A percentile compares a stretch with the other conserved stretches of the same genome.
Evolutionary conservation across 1,140 invertebrate species (phyloP).

Genomic region (Drosophila rhopaloa): DNA sequence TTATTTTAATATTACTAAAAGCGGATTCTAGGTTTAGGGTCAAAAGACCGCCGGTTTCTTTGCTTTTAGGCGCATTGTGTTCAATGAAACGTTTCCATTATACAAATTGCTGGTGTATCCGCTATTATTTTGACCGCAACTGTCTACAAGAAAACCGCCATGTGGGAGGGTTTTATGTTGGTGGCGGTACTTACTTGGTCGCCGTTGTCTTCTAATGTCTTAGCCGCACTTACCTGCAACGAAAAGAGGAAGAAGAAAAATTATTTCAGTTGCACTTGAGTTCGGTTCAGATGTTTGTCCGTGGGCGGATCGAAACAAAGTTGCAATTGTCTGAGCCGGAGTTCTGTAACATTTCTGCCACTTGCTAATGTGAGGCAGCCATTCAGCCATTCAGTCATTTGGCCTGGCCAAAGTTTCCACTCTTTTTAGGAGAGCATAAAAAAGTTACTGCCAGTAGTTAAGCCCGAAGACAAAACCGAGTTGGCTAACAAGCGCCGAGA

Average conservation of each 20-base stretch:
- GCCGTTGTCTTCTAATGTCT: conserved; percentile 55
- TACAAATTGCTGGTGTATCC: not conserved
- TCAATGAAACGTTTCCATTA: too few species aligned
- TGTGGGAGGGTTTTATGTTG: conserved; percentile 45
- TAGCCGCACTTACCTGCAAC: conserved; percentile 67
- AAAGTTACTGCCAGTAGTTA: conserved; percentile 45
- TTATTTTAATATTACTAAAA: too few species aligned
- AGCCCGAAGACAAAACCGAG: conserved; percentile 17
- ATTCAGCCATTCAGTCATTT: conserved; percentile 19
- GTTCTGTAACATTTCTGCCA: conserved; percentile 48
- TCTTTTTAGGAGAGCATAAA: conserved; percentile 44
- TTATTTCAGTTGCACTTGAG: conserved; percentile 42
- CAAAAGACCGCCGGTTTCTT: too few species aligned
- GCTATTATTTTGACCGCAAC: conserved; percentile 6
- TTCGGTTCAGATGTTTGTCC: conserved; percentile 29
- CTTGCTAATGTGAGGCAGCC: conserved; percentile 52
- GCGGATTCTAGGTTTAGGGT: too few species aligned
- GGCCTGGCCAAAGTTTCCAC: conserved; percentile 37
- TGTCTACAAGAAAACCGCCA: conserved; percentile 11
- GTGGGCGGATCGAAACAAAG: conserved; percentile 57
- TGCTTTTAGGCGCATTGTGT: too few species aligned
- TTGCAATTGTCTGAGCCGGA: conserved; percentile 57
- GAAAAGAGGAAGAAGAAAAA: conserved; percentile 33
- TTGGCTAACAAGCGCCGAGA: conserved; percentile 6
- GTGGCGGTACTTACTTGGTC: conserved; percentile 62